Evolutionary conservation across 2,888 invertebrate genomes (phyloP), one percentile per base, ranked within the genome.

Genomic region (Nomada ruficornis): DNA sequence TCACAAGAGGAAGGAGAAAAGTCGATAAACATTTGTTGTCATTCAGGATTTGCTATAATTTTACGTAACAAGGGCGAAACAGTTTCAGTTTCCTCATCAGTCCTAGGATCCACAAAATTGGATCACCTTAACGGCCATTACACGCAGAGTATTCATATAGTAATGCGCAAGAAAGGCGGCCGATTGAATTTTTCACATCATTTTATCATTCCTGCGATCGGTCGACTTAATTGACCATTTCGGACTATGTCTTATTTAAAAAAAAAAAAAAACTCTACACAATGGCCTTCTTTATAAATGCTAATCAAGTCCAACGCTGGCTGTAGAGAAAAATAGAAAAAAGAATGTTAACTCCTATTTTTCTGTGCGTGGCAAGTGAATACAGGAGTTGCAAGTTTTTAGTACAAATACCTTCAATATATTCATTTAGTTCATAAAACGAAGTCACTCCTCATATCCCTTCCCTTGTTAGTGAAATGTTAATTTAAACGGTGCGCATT

Each of bases 331-430:
- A 74, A 83, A 82, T 23, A 57, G 57, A 23, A 68, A 74, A 83
- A 81, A 26, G 11, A 84, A 47, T 80, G 50, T 55, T 36, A 72
- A 78, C 65, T 84, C 63, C 59, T 74, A 50, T 15, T 60, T 63
- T 36, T 72, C 47, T 70, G 54, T 62, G 64, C 52, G 23, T 74
- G 64, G 23, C 54, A 64, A 78, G 57, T 64, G 15, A 74, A 18
- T 59, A 50, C 64, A 29, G 65, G 64, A 70, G 74, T 83, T 79
- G 44, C 47, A 74, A 77, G 64, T 83, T 86, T 82, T 88, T 87
- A 89, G 89, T 89, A 89, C 88, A 89, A 89, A 88, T 85, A 52
- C 76, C 77, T 69, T 75, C 71, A 71, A 84, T 80, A 71, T 63
- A 55, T 79, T 75, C 75, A 83, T 86, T 83, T 80, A 81, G 69